phyloP scores from a whole-genome alignment of 2,888 invertebrate species.

The Polydrusus pterygomalis region DNA sequence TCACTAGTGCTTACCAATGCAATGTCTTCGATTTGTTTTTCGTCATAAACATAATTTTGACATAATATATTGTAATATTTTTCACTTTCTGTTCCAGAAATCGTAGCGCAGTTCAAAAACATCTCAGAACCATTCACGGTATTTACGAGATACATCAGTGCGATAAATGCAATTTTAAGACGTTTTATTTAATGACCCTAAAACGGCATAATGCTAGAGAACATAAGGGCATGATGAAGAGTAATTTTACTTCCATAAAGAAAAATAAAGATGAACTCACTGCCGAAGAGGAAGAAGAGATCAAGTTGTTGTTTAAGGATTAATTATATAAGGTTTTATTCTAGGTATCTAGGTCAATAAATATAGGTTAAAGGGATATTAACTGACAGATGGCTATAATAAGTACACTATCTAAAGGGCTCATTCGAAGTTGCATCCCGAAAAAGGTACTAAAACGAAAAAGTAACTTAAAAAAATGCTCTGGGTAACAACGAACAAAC shows the following conservation, averaged over 20 bases:
- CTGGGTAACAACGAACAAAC: no score
- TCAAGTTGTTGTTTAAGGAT: slow-evolving; percentile 34
- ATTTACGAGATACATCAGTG: slow-evolving; percentile 35
- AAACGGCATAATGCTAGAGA: slow-evolving; percentile 29
- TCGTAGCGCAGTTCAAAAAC: slow-evolving; percentile 33
- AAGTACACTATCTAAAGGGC: no score
- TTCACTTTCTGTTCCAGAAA: slow-evolving; percentile 7
- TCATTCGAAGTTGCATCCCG: no score
- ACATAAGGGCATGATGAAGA: slow-evolving; percentile 31
- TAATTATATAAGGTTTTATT: slow-evolving; percentile 5
- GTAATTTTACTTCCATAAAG: slow-evolving; percentile 31
- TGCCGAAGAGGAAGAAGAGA: slow-evolving; percentile 30
- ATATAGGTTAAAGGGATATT: slow-evolving; percentile 13
- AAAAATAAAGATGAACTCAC: slow-evolving; percentile 31
- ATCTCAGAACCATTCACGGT: slow-evolving; percentile 27
- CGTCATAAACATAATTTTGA: no score
- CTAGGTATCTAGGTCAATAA: slow-evolving; percentile 5
- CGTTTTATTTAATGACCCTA: slow-evolving; percentile 31
- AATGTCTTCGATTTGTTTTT: no score
- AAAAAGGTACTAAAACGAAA: no score
- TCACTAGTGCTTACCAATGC: no score
- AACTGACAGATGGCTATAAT: slow-evolving; percentile 5
- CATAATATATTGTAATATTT: no score
- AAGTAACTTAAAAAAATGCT: no score
- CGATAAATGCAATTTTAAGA: slow-evolving; percentile 38